A percentile compares a stretch with the other conserved stretches of the same genome.
These are phyloP conservation scores for Eilema depressum DNA, from an alignment of 2,888 invertebrate species.

Conservation along the genomic window DNA sequence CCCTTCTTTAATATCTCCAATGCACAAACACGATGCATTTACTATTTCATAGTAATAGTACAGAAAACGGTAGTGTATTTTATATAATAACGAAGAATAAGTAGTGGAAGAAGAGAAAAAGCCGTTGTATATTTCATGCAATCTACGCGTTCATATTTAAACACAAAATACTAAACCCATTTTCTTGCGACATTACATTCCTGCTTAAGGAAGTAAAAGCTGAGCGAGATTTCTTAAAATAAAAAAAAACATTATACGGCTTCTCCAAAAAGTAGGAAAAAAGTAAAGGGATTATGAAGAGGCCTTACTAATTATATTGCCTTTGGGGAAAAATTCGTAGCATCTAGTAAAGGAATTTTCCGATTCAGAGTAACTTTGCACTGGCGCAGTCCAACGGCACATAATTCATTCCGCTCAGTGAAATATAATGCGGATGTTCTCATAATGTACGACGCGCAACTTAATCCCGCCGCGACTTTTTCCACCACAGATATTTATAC, in stretches of 20 bases:
- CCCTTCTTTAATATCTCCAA: too few relatives aligned
- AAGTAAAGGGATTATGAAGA: slow-evolving; percentile 37
- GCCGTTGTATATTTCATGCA: slow-evolving; percentile 10
- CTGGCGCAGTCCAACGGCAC: slow-evolving; percentile 69
- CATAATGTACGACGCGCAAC: slow-evolving; percentile 82
- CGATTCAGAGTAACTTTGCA: slow-evolving; percentile 75
- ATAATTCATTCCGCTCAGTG: slow-evolving; percentile 80
- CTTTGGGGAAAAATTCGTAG: slow-evolving; percentile 46
- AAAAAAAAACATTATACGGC: slow-evolving; percentile 18
- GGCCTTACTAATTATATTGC: slow-evolving; percentile 39
- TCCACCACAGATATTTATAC: slow-evolving; percentile 73
- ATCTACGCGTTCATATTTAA: slow-evolving; percentile 23
- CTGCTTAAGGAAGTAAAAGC: slow-evolving; percentile 21
- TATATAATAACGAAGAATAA: slow-evolving; percentile 16
- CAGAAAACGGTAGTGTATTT: not conserved
- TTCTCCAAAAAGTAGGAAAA: slow-evolving; percentile 24
- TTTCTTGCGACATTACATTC: slow-evolving; percentile 25
- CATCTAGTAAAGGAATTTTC: slow-evolving; percentile 61
- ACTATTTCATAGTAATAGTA: not conserved
- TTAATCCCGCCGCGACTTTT: slow-evolving; percentile 79
- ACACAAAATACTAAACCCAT: slow-evolving; percentile 23
- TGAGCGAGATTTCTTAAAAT: slow-evolving; percentile 21
- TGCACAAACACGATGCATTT: too few relatives aligned
- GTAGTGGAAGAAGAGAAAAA: slow-evolving; percentile 13
- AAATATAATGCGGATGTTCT: slow-evolving; percentile 84